phyloP scores from a whole-genome alignment of 35 echinoderm and acorn worm species.

The Heliocidaris tuberculata region DNA sequence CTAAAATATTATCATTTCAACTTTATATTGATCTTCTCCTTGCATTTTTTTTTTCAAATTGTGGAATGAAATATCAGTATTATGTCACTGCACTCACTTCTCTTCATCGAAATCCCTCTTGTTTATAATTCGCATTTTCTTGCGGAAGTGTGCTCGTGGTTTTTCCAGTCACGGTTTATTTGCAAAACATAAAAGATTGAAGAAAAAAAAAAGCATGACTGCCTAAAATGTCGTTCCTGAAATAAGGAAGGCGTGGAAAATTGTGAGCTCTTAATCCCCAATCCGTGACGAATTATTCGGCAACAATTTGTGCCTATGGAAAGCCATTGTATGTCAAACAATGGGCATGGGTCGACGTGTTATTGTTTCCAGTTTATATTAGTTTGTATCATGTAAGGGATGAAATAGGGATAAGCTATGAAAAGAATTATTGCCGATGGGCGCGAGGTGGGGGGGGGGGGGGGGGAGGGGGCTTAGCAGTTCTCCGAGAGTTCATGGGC shows the following conservation, averaged over 20 bases:
- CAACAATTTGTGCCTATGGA: background rate
- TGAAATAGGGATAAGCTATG: background rate
- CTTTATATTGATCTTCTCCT: background rate
- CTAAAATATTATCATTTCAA: background rate
- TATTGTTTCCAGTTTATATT: background rate
- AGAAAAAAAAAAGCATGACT: background rate
- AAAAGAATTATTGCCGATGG: background rate
- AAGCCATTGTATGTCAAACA: background rate
- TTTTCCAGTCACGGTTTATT: background rate
- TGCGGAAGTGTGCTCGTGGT: background rate
- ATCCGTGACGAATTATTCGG: background rate
- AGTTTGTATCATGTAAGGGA: background rate
- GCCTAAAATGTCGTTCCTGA: background rate
- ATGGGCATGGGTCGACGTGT: background rate
- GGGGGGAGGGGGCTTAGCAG: background rate
- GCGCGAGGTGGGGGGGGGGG: background rate
- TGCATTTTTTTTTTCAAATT: background rate
- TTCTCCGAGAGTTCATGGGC: background rate
- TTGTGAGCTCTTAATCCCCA: background rate
- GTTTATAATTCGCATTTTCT: background rate
- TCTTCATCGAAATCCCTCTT: background rate
- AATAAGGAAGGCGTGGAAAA: background rate
- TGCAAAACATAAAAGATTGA: conserved; percentile 1
- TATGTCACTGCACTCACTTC: background rate
- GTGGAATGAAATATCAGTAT: background rate